A percentile compares a stretch with the other conserved stretches of the same genome.
These are phyloP conservation scores for Burhinus bistriatus DNA, from an alignment of 2,113 vertebrate species.

Conservation along the genomic window DNA sequence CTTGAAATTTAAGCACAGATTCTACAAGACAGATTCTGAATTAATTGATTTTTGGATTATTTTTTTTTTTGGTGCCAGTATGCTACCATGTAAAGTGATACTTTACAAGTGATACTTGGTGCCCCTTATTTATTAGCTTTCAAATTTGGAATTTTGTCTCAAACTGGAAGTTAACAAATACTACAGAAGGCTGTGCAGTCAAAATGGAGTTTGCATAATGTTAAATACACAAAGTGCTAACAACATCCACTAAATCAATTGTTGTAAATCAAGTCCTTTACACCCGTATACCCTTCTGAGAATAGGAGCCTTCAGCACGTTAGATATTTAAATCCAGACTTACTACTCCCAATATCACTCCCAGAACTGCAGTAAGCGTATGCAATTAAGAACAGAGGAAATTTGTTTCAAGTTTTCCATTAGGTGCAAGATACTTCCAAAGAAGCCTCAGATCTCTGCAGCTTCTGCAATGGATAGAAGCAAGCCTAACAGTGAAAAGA, in stretches of 20 bases:
- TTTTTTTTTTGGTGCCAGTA: neutral
- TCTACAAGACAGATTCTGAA: neutral
- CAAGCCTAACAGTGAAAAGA: neutral
- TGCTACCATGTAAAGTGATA: neutral
- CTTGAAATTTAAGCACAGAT: neutral
- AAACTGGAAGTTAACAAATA: neutral
- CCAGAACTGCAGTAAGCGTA: neutral
- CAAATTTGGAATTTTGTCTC: neutral
- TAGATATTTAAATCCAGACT: neutral
- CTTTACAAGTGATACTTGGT: neutral
- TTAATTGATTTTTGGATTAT: neutral
- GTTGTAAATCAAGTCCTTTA: neutral
- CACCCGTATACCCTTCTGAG: neutral
- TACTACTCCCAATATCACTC: neutral
- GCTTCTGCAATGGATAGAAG: neutral
- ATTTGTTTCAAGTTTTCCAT: neutral
- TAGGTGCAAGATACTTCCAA: neutral
- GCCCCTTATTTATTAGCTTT: neutral
- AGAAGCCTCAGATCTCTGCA: neutral
- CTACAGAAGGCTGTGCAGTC: neutral
- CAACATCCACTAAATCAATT: neutral
- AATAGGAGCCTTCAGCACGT: neutral
- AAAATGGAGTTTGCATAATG: neutral
- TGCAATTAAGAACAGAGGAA: neutral
- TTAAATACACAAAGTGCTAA: neutral